Conservation (phyloP, 2,797 vertebrate species). For the Poeciliopsis presidionis region DNA sequence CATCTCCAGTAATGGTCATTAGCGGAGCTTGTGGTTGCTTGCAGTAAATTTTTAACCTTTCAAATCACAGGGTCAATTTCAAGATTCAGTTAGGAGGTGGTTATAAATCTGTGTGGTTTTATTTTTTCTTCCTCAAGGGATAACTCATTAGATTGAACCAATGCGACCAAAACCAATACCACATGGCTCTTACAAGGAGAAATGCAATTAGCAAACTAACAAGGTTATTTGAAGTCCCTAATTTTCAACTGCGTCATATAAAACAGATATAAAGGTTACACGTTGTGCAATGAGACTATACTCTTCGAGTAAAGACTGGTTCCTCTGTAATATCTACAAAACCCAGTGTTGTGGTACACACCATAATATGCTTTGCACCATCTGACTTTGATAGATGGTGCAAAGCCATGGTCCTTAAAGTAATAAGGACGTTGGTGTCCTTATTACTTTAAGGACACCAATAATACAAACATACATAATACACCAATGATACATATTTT, state of each 20-base stretch:
- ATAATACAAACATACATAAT: too few relatives aligned
- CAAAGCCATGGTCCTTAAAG: too few relatives aligned
- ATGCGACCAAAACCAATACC: slow-evolving; percentile 74
- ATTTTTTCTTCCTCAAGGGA: slow-evolving; percentile 64
- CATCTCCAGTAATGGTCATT: slow-evolving; percentile 66
- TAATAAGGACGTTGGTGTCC: too few relatives aligned
- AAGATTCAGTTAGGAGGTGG: slow-evolving; percentile 57
- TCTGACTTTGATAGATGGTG: too few relatives aligned
- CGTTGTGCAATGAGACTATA: neutral
- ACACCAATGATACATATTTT: too few relatives aligned
- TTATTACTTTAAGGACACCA: too few relatives aligned
- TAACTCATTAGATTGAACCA: slow-evolving; percentile 71
- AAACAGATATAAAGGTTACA: slow-evolving; percentile 29
- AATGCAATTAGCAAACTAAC: slow-evolving; percentile 70
- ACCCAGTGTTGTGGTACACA: neutral
- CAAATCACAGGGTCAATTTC: slow-evolving; percentile 65
- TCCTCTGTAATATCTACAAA: slow-evolving; percentile 9
- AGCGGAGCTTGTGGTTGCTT: slow-evolving; percentile 48
- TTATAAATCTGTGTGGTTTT: slow-evolving; percentile 74
- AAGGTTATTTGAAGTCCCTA: slow-evolving; percentile 60
- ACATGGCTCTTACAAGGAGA: slow-evolving; percentile 72
- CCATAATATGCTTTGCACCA: neutral
- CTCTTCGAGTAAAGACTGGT: neutral
- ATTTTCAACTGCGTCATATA: slow-evolving; percentile 44
- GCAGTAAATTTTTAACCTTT: slow-evolving; percentile 63